Conservation (phyloP, 1,140 invertebrate genomes). For the Drosophila pseudoobscura region DNA sequence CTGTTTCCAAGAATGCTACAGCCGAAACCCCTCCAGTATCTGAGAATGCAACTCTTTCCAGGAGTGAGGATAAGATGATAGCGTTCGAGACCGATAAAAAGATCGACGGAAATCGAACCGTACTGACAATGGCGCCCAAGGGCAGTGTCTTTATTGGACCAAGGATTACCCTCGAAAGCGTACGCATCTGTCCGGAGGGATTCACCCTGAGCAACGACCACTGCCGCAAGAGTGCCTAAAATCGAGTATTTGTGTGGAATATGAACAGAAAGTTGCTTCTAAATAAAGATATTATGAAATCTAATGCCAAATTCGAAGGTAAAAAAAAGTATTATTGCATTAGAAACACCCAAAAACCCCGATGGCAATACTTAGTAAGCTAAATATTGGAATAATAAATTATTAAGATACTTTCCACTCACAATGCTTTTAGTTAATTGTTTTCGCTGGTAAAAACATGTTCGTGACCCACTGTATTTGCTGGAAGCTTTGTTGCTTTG, state of each 20-base stretch:
- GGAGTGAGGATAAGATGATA: constrained; percentile 19
- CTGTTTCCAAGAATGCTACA: not conserved
- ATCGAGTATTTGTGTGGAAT: too few relatives aligned
- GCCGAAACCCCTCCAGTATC: not conserved
- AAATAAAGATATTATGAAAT: constrained; percentile 6
- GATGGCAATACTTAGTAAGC: too few relatives aligned
- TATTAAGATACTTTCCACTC: too few relatives aligned
- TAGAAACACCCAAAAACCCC: too few relatives aligned
- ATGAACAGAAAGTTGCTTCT: not conserved
- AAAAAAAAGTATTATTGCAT: not conserved
- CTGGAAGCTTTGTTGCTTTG: constrained; percentile 33
- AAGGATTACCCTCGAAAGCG: constrained; percentile 49
- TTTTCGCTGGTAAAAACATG: too few relatives aligned
- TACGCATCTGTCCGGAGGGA: constrained; percentile 34
- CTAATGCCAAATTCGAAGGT: too few relatives aligned
- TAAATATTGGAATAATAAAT: too few relatives aligned
- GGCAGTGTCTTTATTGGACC: constrained; percentile 20
- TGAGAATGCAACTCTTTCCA: not conserved
- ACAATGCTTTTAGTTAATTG: not conserved
- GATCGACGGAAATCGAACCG: constrained; percentile 6
- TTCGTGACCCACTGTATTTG: not conserved
- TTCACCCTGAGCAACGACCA: constrained; percentile 19
- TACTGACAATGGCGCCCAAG: not conserved
- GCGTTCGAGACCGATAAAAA: constrained; percentile 5
- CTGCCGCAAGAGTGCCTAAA: constrained; percentile 50